Evolutionary conservation across 2,888 invertebrate species (phyloP).

Genomic region (Ashinkailepas kermadecensis): DNA sequence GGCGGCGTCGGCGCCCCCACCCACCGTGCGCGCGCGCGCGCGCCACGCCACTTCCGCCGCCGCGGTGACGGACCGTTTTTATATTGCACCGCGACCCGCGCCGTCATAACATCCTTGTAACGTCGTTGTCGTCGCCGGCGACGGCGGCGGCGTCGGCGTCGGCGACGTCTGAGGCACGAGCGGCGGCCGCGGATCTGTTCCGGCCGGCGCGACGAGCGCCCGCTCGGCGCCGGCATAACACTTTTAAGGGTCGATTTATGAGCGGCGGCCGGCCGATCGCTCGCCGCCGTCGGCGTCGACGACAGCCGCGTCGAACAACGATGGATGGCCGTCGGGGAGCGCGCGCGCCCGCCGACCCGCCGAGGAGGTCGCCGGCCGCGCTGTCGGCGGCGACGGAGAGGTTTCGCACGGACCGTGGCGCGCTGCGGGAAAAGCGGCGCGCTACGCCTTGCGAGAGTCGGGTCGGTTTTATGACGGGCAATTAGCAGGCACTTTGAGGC

Average conservation of each 20-base stretch:
- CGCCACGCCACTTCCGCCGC: background rate
- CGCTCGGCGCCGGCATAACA: background rate
- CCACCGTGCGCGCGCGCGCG: background rate
- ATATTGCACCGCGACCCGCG: background rate
- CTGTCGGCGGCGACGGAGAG: no score
- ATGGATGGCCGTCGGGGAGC: background rate
- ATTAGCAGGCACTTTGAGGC: slow-evolving; percentile 6
- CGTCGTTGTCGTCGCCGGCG: background rate
- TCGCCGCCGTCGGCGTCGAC: background rate
- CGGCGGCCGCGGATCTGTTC: background rate
- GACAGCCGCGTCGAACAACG: background rate
- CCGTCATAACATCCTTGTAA: slow-evolving; percentile 4
- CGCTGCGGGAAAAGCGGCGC: no score
- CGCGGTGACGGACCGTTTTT: slow-evolving; percentile 15
- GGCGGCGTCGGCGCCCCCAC: background rate
- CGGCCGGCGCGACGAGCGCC: background rate
- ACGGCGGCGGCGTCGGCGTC: background rate
- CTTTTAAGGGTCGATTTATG: background rate
- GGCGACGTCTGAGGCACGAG: background rate
- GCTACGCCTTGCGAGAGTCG: background rate
- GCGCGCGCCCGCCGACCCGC: background rate
- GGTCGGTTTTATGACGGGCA: background rate
- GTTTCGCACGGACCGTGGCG: no score
- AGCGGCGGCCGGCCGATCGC: background rate
- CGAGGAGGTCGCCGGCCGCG: no score